Base-by-base conservation (phyloP, 2,797 vertebrate species). In the Girardinus metallicus region DNA sequence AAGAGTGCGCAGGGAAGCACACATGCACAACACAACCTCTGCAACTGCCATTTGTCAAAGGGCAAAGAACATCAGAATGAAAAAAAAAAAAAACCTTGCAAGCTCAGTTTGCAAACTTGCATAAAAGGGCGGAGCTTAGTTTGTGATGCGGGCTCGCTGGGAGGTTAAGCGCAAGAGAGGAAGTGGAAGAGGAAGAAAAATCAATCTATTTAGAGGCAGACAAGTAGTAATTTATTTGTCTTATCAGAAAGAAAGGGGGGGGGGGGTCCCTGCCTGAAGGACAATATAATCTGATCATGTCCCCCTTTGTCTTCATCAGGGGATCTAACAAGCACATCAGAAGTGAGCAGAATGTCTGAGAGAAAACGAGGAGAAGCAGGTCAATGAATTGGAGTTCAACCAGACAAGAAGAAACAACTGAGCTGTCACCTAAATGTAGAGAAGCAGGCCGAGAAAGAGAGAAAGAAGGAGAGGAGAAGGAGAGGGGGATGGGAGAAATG, bases 61-160 rank as follows among this genome's bases (percentile, higher is more conserved):
- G 77, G 73, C 55, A 87, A 86, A 79, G 72, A 76, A 74, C 46
- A 71, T 44, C 46, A 87, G 64, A 73, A 8, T 43, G 12, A 41
- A 81, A 90, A 78, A 57, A 62, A 74, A 15, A 75, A 85, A 82
- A 80, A 34, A 87, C 83, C 90, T 90, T 95, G 95, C 95, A 94
- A 93, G 95, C 96, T 97, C 96, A 96, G 96, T 96, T 96, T 97
- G 96, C 97, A 97, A 97, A 98, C 96, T 98, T 97, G 95, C 95
- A 94, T 87, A 95, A 93, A 91, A 94, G 96, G 97, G 97, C 93
- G 96, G 97, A 95, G 96, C 96, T 94, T 95, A 93, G 90, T 88
- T 85, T 87, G 87, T 89, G 88, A 91, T 95, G 95, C 95, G 94
- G 90, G 84, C 89, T 94, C 95, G 95, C 95, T 92, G 60, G 39